phyloP scores from a whole-genome alignment of 2,888 invertebrate species.

The Liposcelis brunnea region DNA sequence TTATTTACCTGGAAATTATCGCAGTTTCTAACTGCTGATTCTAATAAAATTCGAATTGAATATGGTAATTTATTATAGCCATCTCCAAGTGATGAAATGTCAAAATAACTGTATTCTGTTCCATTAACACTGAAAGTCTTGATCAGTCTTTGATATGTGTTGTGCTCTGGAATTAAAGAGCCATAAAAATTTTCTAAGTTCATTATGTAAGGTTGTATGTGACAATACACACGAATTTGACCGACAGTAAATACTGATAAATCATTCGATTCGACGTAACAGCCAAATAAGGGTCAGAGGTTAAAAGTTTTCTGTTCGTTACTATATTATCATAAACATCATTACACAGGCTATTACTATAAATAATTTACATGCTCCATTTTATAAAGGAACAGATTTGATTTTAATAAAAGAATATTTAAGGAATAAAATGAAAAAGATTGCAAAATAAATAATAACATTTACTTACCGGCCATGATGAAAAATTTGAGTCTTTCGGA shows the following conservation, averaged over 20 bases:
- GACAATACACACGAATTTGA: constrained; percentile 24
- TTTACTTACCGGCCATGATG: too few relatives aligned
- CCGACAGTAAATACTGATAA: constrained; percentile 1
- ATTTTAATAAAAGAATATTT: constrained; percentile 18
- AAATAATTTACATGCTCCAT: too few relatives aligned
- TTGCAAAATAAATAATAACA: too few relatives aligned
- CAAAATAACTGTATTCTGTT: constrained; percentile 59
- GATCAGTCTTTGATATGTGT: constrained; percentile 45
- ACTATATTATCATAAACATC: background rate
- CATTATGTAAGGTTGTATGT: too few relatives aligned
- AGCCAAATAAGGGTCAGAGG: background rate
- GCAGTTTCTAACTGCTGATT: constrained; percentile 91
- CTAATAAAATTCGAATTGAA: constrained; percentile 80
- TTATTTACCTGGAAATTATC: constrained; percentile 63
- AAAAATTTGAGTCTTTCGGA: too few relatives aligned
- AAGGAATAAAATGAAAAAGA: constrained; percentile 33
- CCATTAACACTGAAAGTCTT: constrained; percentile 41
- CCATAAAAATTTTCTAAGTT: constrained; percentile 30
- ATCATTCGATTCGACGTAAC: background rate
- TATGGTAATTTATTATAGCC: constrained; percentile 85
- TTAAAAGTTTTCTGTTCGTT: too few relatives aligned
- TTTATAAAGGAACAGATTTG: too few relatives aligned
- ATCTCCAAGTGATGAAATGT: constrained; percentile 50
- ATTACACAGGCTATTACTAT: constrained; percentile 2
- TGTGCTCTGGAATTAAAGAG: constrained; percentile 54